Base-by-base conservation (phyloP, 2,797 vertebrate genomes). In the Microctenopoma stevenorrisi region DNA sequence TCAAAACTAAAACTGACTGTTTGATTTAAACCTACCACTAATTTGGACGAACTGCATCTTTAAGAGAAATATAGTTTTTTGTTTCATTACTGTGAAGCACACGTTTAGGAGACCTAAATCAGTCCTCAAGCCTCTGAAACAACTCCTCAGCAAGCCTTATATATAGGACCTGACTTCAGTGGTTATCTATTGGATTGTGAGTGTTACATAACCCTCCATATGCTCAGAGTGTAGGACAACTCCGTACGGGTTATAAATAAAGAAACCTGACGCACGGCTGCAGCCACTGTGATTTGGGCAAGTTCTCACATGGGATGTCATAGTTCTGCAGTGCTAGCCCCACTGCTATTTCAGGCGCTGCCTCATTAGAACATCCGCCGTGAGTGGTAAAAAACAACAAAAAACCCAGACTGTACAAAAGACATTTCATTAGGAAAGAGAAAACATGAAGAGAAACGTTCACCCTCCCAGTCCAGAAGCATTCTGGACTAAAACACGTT, bases 271-370 rank as follows among this genome's bases (percentile, higher is more conserved):
- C 86, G 87, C 87, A 88, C 78, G 76, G 88, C 88, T 83, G 87
- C 85, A 88, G 89, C 87, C 87, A 79, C 87, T 86, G 86, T 84
- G 89, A 86, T 91, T 91, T 91, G 85, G 88, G 87, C 86, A 87
- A 84, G 71, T 91, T 89, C 76, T 92, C 90, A 89, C 89, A 84
- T 85, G 90, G 90, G 90, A 92, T 89, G 86, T 91, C 90, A 89
- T 71, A 69, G 88, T 89, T 89, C 83, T 89, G 91, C 90, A 88
- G 88, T 35, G 86, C 81, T 85, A 86, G 87, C 85, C 86, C 79
- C 82, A 83, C 81, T 75, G 85, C 89, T 93, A 92, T 94, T 94
- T 92, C 84, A 86, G 88, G 89, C 87, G 79, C 74, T 84, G 78
- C 79, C 91, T 93, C 89, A 93, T 93, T 92, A 93, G 84, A 91